Conservation (phyloP, 2,797 vertebrate genomes). For the Catamblyrhynchus diadema region DNA sequence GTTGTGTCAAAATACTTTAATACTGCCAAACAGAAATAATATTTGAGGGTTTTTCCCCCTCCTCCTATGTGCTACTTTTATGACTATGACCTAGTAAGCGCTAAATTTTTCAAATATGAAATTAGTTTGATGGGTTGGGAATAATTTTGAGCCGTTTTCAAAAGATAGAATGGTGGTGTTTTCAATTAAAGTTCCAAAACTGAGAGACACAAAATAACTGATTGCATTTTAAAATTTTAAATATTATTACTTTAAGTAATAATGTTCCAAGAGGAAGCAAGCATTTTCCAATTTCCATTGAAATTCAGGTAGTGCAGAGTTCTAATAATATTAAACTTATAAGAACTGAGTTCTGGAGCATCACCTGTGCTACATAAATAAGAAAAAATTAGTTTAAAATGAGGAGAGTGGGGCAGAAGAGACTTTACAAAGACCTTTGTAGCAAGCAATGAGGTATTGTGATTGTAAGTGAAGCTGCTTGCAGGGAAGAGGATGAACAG, state of each 20-base stretch:
- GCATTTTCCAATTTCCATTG: neutral
- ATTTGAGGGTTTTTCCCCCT: neutral
- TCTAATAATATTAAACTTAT: neutral
- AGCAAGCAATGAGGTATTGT: neutral
- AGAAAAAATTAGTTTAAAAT: neutral
- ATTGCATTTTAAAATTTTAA: neutral
- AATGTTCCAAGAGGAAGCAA: neutral
- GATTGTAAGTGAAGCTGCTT: neutral
- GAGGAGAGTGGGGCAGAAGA: rapidly evolving
- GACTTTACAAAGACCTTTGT: neutral
- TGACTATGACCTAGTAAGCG: neutral
- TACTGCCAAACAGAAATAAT: neutral
- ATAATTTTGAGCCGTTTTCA: neutral
- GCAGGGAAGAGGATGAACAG: neutral
- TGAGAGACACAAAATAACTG: neutral
- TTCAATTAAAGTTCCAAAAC: neutral
- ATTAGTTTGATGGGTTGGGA: neutral
- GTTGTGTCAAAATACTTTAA: neutral
- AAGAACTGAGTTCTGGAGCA: neutral
- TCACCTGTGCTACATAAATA: neutral
- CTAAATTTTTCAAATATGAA: neutral
- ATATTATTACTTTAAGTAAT: neutral
- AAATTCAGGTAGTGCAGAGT: neutral
- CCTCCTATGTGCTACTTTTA: neutral
- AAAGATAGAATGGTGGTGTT: neutral